A percentile compares a stretch with the other conserved stretches of the same genome.
Conservation (phyloP, 2,113 vertebrate genomes). For the Actenoides lindsayi region DNA sequence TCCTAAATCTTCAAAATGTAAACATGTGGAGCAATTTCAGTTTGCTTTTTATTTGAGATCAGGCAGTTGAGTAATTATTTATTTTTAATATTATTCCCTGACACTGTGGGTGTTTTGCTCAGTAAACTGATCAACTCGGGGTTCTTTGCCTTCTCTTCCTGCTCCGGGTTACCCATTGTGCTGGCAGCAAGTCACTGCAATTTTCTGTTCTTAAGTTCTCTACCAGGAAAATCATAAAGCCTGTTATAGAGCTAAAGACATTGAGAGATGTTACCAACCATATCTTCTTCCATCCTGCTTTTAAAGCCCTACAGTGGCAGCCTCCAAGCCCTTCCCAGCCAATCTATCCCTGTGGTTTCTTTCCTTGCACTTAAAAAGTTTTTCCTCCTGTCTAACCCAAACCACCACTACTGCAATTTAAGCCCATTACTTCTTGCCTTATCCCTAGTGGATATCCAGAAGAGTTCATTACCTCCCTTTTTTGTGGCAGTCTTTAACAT, state of each 20-base stretch:
- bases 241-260: neutral
- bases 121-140: neutral
- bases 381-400: constrained; percentile 41
- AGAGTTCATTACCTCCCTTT: constrained; percentile 52
- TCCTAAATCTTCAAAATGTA: neutral
- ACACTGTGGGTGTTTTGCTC: neutral
- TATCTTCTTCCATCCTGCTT: neutral
- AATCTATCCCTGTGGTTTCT: neutral
- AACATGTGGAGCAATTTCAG: neutral
- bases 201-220: neutral
- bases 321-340: neutral
- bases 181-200: neutral
- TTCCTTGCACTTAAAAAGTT: neutral
- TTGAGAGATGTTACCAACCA: neutral
- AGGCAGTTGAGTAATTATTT: neutral
- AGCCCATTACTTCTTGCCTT: constrained; percentile 42
- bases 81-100: neutral
- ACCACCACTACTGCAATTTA: constrained; percentile 32
- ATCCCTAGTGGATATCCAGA: constrained; percentile 17
- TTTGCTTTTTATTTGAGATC: neutral
- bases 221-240: neutral
- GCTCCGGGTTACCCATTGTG: neutral
- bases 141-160: neutral
- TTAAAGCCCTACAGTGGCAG: neutral
- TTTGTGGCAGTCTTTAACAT: neutral